Evolutionary conservation across 2,888 invertebrate genomes (phyloP), one percentile per base, ranked within the genome.

Genomic region (Holacanthella duospinosa): DNA sequence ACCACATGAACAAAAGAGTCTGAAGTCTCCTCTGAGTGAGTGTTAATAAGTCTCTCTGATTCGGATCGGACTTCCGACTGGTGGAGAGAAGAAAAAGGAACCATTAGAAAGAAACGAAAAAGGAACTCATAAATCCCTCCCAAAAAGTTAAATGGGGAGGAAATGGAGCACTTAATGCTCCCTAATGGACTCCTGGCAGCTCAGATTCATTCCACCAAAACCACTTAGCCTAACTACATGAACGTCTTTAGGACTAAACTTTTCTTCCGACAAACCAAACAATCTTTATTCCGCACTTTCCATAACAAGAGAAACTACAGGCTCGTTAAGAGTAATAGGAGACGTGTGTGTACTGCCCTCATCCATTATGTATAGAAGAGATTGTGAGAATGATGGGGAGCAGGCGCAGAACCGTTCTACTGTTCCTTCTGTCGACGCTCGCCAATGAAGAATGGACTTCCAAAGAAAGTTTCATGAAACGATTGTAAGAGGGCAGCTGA

Each of bases 401-500:
- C n/a, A n/a, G n/a, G n/a, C n/a, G n/a, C n/a, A n/a, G n/a, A n/a
- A n/a, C n/a, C 6, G 21, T 48, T 48, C 48, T n/a, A 48, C 48
- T 48, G 48, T 48, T 48, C 48, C 21, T 48, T 48, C 4, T 4
- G 12, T 4, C 48, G 48, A 16, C 48, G 12, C 21, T 48, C 19
- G 6, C 4, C 19, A 9, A 48, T 9, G 48, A 48, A 48, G n/a
- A 48, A 48, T 21, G 48, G 48, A 9, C 16, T 48, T 48, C 48
- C 48, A 48, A 48, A 48, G 21, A 48, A 4, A 16, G 48, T n/a
- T 21, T 57, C 29, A 36, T 88, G 87, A 57, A 88, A 78, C 43
- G 85, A 85, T 75, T 88, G 88, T 60, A 88, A 78, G 27, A 91
- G 79, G 0, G 93, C 93, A 1, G 94, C 93, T 1, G 93, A 90